These are phyloP conservation scores for Anser brachyrhynchus DNA, from an alignment of 2,113 vertebrate species.

Conservation along the genomic window DNA sequence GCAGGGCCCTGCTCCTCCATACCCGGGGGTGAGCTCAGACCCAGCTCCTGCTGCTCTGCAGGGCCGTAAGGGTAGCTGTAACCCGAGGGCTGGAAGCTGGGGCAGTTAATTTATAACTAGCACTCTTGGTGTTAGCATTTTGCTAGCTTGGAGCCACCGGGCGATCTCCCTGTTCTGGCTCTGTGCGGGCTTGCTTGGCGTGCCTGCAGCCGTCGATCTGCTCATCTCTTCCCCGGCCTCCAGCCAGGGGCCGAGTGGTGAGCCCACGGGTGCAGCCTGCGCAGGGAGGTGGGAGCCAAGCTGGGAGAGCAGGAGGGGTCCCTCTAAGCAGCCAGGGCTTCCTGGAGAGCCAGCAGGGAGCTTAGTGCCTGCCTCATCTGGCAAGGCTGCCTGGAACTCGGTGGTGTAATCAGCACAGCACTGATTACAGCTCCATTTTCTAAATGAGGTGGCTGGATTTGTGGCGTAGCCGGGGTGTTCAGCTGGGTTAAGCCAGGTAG, in stretches of 20 bases:
- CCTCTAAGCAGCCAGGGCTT: rapidly evolving
- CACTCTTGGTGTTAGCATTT: rapidly evolving
- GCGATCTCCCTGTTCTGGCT: neutral
- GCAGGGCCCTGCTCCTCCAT: neutral
- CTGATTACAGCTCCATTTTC: neutral
- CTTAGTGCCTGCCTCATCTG: neutral
- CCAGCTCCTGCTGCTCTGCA: neutral
- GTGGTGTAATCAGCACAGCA: neutral
- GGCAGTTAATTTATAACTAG: neutral
- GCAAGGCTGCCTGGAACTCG: neutral
- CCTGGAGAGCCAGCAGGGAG: neutral
- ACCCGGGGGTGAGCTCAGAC: neutral
- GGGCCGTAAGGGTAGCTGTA: neutral
- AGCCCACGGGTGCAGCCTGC: neutral
- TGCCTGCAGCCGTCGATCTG: neutral
- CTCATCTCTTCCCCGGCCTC: neutral
- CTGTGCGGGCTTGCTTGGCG: neutral
- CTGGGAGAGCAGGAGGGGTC: neutral
- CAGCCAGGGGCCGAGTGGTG: rapidly evolving
- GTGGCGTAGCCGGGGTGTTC: neutral
- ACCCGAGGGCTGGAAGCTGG: neutral
- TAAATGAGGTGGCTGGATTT: neutral
- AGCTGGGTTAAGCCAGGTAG: neutral
- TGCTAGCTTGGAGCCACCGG: neutral
- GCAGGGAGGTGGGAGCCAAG: too few species aligned